Base-by-base conservation (phyloP, 2,797 vertebrate species). In the Bovichtus variegatus region DNA sequence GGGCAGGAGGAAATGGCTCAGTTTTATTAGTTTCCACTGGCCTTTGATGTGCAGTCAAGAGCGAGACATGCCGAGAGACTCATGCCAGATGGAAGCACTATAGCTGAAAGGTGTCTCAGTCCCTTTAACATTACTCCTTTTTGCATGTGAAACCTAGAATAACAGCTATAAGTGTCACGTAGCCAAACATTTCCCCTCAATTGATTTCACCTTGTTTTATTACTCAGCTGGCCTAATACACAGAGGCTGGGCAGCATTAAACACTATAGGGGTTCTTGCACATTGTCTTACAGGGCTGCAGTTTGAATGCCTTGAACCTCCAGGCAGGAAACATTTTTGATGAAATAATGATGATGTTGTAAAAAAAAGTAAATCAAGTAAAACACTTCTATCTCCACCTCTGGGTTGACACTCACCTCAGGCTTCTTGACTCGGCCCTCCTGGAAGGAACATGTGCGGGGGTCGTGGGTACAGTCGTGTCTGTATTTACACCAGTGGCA, bases 401-500 rank as follows among this genome's bases (percentile, higher is more conserved):
- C 15, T 13, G 11, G 18, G 2, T 9, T 3, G 1, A 4, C 23
- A 75, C 96, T 90, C 92, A 99, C 98, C 97, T 99, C 97, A 0
- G 98, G 94, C 72, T 97, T 89, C 89, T 97, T 99, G 91, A 99
- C 98, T 38, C 96, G 93, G 73, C 98, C 98, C 84, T 99, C 98
- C 89, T 97, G 97, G 93, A 99, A 99, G 85, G 97, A 99, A 87
- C 98, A 99, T 3, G 96, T 97, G 62, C 96, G 96, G 11, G 98
- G 98, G 86, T 99, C 97, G 0, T 99, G 97, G 58, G 98, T 99
- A 78, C 98, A 99, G 80, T 97, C 95, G 0, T 99, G 98, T 43
- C 97, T 96, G 89, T 97, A 99, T 94, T 99, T 99, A 89, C 98
- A 99, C 98, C 98, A 99, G 91, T 99, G 97, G 58, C 98, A 99